These are phyloP conservation scores for Drosophila saltans DNA, from an alignment of 1,140 invertebrate species.

Conservation along the genomic window DNA sequence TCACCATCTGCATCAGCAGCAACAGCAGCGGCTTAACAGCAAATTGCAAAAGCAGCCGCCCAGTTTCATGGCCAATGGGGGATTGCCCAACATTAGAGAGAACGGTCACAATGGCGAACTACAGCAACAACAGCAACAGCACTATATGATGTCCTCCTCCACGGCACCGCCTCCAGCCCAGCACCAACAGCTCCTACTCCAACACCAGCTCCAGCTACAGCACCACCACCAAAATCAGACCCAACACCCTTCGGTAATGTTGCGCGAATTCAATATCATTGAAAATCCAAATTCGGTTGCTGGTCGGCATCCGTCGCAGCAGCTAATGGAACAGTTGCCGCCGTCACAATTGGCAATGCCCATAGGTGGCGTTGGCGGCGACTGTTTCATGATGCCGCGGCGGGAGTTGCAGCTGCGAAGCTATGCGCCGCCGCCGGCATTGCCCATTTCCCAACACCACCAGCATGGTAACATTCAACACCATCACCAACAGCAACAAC, in stretches of 20 bases:
- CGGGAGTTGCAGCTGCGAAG: slow-evolving; percentile 46
- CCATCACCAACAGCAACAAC: slow-evolving; percentile 65
- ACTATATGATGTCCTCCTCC: slow-evolving; percentile 41
- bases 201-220: slow-evolving; percentile 59
- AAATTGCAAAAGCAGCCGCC: slow-evolving; percentile 77
- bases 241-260: slow-evolving; percentile 75
- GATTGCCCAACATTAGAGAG: slow-evolving; percentile 74
- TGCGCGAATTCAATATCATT: slow-evolving; percentile 83
- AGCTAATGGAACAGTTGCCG: slow-evolving; percentile 60
- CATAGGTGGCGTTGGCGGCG: slow-evolving; percentile 30
- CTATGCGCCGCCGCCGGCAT: slow-evolving; percentile 51
- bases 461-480: slow-evolving; percentile 59
- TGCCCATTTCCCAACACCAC: slow-evolving; percentile 70
- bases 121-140: slow-evolving; percentile 35
- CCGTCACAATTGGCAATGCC: slow-evolving; percentile 27
- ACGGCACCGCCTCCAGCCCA: slow-evolving; percentile 56
- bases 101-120: slow-evolving; percentile 68
- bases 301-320: slow-evolving; percentile 58
- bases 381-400: slow-evolving; percentile 63
- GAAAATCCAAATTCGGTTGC: slow-evolving; percentile 76
- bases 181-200: slow-evolving; percentile 53
- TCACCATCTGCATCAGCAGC: slow-evolving; percentile 74
- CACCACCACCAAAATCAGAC: slow-evolving; percentile 48
- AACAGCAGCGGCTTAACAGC: slow-evolving; percentile 73
- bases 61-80: slow-evolving; percentile 71